Conservation (phyloP, 2,113 vertebrate genomes). For the Odontophorus gujanensis region DNA sequence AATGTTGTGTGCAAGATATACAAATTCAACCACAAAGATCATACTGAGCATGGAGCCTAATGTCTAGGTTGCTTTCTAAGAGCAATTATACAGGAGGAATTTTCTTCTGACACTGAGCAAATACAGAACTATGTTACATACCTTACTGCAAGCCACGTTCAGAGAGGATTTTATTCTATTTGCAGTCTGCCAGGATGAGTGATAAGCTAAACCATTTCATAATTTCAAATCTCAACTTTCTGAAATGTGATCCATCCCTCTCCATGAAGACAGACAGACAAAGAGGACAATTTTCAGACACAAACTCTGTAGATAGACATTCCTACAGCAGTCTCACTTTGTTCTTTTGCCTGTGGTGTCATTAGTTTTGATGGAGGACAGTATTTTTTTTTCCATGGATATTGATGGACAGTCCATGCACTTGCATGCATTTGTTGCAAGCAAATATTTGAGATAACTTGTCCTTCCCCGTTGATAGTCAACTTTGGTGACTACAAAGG, state of each 20-base stretch:
- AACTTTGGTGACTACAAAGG: not conserved
- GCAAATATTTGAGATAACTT: constrained; percentile 2
- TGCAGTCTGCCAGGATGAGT: constrained; percentile 7
- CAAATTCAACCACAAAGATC: not conserved
- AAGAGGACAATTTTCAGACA: not conserved
- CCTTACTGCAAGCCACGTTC: not conserved
- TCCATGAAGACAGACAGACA: not conserved
- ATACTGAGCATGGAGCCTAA: not conserved
- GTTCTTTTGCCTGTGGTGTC: not conserved
- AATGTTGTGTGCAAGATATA: not conserved
- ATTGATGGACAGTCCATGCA: not conserved
- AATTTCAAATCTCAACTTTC: constrained; percentile 23
- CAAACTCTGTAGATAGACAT: not conserved
- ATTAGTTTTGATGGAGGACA: not conserved
- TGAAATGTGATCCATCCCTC: not conserved
- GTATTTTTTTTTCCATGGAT: not conserved
- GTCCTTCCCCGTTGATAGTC: not conserved
- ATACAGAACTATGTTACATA: not conserved
- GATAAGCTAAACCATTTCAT: constrained; percentile 28
- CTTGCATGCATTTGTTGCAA: not conserved
- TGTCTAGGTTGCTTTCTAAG: not conserved
- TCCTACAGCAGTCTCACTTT: not conserved
- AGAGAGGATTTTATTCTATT: not conserved
- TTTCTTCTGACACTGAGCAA: constrained; percentile 9
- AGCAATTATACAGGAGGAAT: not conserved